phyloP scores from a whole-genome alignment of 2,888 invertebrate species.

The Amphimallon solstitiale region DNA sequence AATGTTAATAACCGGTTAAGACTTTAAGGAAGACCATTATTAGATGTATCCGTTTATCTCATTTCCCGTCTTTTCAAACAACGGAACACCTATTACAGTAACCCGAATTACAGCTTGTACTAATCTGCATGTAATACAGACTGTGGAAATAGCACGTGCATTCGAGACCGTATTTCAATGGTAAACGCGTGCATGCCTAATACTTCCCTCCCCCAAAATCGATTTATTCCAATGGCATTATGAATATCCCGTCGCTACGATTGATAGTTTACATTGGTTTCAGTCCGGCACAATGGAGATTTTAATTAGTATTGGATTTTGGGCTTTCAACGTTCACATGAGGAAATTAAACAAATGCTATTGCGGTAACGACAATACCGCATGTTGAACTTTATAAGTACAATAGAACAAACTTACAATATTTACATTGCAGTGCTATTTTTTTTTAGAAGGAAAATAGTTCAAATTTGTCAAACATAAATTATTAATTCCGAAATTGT shows the following conservation, averaged over 20 bases:
- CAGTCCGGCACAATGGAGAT: not conserved
- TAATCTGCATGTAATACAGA: conserved; percentile 10
- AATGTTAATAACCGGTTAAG: not conserved
- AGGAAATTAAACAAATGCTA: conserved; percentile 6
- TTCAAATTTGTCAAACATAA: too few species aligned
- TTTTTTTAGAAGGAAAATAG: too few species aligned
- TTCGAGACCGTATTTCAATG: not conserved
- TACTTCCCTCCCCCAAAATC: not conserved
- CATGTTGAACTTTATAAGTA: too few species aligned
- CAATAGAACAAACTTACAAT: too few species aligned
- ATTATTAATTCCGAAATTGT: too few species aligned
- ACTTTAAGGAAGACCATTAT: conserved; percentile 15
- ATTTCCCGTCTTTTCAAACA: conserved; percentile 5
- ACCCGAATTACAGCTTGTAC: not conserved
- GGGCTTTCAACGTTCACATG: not conserved
- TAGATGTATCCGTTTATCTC: conserved; percentile 16
- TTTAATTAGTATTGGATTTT: conserved; percentile 20
- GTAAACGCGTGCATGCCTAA: conserved; percentile 3
- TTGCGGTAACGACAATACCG: not conserved
- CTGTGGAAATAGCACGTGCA: not conserved
- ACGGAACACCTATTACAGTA: not conserved
- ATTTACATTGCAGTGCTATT: too few species aligned
- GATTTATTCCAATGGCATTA: conserved; percentile 7
- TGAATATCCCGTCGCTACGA: not conserved
- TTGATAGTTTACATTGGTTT: not conserved